A percentile compares a stretch with the other conserved stretches of the same genome.
Evolutionary conservation across 2,888 invertebrate species (phyloP).

Genomic region (Apamea epomidion): DNA sequence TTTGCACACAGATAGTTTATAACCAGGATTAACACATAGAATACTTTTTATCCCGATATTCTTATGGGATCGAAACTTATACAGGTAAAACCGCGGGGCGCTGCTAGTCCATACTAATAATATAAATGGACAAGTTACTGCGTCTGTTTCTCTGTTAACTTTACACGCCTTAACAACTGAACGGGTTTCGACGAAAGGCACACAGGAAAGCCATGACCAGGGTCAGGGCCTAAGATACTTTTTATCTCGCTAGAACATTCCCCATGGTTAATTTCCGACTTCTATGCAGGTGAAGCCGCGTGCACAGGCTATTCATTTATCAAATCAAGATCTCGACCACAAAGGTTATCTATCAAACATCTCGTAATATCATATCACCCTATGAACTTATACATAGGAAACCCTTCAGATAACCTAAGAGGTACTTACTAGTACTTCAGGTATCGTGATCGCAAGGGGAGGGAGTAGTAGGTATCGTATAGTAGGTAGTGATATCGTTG

Average conservation of each 20-base stretch:
- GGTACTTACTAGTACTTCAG: constrained; percentile 38
- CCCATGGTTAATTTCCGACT: background rate
- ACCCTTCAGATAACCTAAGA: constrained; percentile 23
- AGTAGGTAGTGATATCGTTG: constrained; percentile 25
- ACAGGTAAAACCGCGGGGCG: no score
- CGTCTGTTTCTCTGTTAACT: background rate
- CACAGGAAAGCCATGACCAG: background rate
- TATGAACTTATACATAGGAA: constrained; percentile 21
- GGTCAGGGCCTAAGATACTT: no score
- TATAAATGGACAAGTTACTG: background rate
- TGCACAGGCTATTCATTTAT: background rate
- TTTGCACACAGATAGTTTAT: no score
- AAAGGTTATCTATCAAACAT: constrained; percentile 5
- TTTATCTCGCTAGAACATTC: background rate
- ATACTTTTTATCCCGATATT: no score
- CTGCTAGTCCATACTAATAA: no score
- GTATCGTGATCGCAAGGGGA: constrained; percentile 6
- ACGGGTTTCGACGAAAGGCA: background rate
- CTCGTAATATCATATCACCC: constrained; percentile 1
- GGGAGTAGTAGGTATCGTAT: no score
- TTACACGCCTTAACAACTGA: background rate
- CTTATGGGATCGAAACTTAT: no score
- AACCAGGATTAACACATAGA: no score
- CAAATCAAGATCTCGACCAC: background rate
- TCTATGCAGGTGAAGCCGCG: background rate